These are phyloP conservation scores for Cynoglossus semilaevis DNA, from an alignment of 2,113 vertebrate species.

Conservation along the genomic window DNA sequence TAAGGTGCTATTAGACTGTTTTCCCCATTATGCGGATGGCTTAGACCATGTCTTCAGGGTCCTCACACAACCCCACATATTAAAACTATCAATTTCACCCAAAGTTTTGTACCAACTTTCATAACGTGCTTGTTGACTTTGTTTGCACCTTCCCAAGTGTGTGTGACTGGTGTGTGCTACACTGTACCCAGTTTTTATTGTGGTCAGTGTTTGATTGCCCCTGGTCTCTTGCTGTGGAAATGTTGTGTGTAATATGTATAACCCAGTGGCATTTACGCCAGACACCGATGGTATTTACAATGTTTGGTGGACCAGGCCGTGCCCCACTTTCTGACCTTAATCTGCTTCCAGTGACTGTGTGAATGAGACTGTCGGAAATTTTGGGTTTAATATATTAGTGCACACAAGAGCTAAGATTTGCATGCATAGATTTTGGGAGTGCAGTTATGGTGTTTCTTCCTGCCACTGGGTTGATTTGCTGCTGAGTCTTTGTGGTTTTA, in stretches of 20 bases:
- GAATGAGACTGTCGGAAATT: not conserved
- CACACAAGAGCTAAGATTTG: constrained; percentile 9
- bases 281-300: constrained; percentile 71
- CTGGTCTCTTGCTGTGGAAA: constrained; percentile 28
- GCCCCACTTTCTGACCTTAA: constrained; percentile 71
- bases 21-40: constrained; percentile 51
- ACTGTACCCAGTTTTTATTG: constrained; percentile 33
- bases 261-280: constrained; percentile 67
- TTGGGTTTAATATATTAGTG: constrained; percentile 26
- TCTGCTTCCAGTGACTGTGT: constrained; percentile 38
- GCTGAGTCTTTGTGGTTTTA: constrained; percentile 13
- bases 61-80: constrained; percentile 52
- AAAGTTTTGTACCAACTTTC: constrained; percentile 32
- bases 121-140: constrained; percentile 13
- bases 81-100: constrained; percentile 63
- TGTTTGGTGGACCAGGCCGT: constrained; percentile 34
- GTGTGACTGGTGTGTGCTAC: constrained; percentile 2
- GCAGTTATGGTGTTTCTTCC: constrained; percentile 1
- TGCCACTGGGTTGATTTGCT: constrained; percentile 7
- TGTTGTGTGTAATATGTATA: constrained; percentile 48
- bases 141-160: constrained; percentile 13
- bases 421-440: constrained; percentile 15
- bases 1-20: constrained; percentile 53
- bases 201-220: constrained; percentile 15
- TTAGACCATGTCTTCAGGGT: constrained; percentile 46